A percentile compares a stretch with the other conserved stretches of the same genome.
Evolutionary conservation across 2,113 vertebrate genomes (phyloP).

Genomic region (Guaruba guarouba): DNA sequence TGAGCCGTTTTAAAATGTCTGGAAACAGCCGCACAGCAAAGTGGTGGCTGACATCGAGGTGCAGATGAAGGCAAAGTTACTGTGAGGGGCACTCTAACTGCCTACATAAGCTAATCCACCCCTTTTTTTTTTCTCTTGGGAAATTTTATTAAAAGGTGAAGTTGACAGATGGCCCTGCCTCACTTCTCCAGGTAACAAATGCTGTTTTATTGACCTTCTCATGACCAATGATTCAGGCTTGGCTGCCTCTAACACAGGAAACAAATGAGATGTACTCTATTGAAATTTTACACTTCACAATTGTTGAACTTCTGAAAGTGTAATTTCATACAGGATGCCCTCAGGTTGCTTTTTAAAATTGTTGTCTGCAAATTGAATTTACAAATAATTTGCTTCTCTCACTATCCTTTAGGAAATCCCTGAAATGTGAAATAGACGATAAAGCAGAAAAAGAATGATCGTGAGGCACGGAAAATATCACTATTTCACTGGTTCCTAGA

Average conservation of each 20-base stretch:
- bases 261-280: slow-evolving; percentile 18
- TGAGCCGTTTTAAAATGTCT: background rate
- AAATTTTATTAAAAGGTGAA: slow-evolving; percentile 45
- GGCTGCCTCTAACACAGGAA: background rate
- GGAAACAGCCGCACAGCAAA: background rate
- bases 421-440: slow-evolving; percentile 36
- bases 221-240: slow-evolving; percentile 12
- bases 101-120: background rate
- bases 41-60: background rate
- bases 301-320: slow-evolving; percentile 17
- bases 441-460: slow-evolving; percentile 31
- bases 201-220: slow-evolving; percentile 38
- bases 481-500: background rate
- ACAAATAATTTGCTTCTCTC: slow-evolving; percentile 31
- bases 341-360: slow-evolving; percentile 24
- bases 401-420: slow-evolving; percentile 31
- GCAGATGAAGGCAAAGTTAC: background rate
- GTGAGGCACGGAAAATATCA: background rate
- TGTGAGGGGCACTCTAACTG: background rate
- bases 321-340: slow-evolving; percentile 25
- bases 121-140: background rate
- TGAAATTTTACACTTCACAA: slow-evolving; percentile 4
- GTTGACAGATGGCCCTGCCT: slow-evolving; percentile 20
- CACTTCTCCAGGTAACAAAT: slow-evolving; percentile 7
- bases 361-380: slow-evolving; percentile 53